Conservation (phyloP, 2,797 vertebrate species). For the Gallinago stenura region DNA sequence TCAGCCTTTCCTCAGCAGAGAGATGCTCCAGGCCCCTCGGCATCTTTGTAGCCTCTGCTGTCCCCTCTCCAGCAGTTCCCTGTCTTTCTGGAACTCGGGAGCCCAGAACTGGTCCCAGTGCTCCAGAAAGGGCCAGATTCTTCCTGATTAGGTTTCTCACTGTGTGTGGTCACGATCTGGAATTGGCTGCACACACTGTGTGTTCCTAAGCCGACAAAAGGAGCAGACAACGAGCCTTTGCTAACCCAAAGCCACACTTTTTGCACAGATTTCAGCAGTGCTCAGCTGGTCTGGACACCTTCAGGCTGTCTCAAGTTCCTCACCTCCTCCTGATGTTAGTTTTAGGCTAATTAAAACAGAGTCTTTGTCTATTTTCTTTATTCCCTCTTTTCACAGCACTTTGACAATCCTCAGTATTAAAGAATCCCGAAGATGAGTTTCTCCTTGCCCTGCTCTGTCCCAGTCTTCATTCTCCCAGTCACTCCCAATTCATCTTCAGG, state of each 20-base stretch:
- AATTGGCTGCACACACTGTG: fast-evolving
- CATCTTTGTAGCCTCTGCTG: too few species aligned
- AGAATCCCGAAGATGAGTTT: neutral
- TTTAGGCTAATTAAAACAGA: neutral
- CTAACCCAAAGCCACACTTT: neutral
- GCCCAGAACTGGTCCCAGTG: too few species aligned
- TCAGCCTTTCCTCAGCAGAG: too few species aligned
- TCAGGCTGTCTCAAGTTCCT: neutral
- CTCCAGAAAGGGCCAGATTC: too few species aligned
- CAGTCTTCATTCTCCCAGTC: neutral
- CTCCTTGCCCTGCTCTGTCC: neutral
- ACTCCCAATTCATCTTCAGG: neutral
- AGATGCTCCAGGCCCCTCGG: too few species aligned
- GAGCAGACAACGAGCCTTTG: neutral
- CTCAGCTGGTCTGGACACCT: neutral
- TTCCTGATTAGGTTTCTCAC: neutral
- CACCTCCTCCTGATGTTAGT: neutral
- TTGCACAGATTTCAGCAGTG: neutral
- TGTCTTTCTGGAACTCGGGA: too few species aligned
- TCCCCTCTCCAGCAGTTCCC: too few species aligned
- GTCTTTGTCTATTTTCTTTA: neutral
- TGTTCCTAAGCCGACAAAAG: fast-evolving
- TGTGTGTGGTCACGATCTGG: fast-evolving
- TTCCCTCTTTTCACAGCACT: neutral
- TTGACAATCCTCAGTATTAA: neutral